phyloP scores from a whole-genome alignment of 2,797 vertebrate species.

The Hippoglossus hippoglossus region DNA sequence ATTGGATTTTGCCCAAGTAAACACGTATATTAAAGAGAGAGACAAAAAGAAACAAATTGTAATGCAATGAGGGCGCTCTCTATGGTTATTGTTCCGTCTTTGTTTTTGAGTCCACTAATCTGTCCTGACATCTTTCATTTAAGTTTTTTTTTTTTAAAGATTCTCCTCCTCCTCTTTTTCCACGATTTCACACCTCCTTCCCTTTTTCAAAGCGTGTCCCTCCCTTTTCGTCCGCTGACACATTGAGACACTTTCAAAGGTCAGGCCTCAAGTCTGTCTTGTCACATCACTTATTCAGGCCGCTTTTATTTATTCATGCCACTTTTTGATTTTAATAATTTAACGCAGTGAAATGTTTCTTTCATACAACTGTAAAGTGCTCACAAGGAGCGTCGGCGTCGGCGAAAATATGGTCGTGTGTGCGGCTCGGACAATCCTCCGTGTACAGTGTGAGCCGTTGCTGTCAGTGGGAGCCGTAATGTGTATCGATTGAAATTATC shows the following conservation, averaged over 20 bases:
- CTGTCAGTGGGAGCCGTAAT: conserved; percentile 67
- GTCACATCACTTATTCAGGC: conserved; percentile 82
- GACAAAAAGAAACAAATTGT: conserved; percentile 69
- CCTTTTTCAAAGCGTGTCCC: conserved; percentile 16
- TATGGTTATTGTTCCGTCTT: conserved; percentile 52
- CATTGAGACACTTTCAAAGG: conserved; percentile 77
- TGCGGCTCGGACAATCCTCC: conserved; percentile 27
- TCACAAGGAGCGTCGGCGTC: conserved; percentile 55
- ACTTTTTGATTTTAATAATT: conserved; percentile 85
- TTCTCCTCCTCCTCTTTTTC: conserved; percentile 18
- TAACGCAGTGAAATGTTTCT: conserved; percentile 77
- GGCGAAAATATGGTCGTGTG: conserved; percentile 57
- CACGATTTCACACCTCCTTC: neutral
- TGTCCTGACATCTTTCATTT: conserved; percentile 52
- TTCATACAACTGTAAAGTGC: conserved; percentile 75
- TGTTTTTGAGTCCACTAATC: conserved; percentile 53
- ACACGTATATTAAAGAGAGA: conserved; percentile 73
- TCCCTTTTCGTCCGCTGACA: conserved; percentile 61
- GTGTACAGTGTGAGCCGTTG: conserved; percentile 60
- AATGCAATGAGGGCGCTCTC: conserved; percentile 49
- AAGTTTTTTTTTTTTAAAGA: neutral
- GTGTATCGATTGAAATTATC: conserved; percentile 73
- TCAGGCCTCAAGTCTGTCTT: conserved; percentile 77
- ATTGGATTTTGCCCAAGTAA: conserved; percentile 79
- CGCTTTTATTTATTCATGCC: conserved; percentile 82